phyloP scores from a whole-genome alignment of 2,888 invertebrate species.

The Empis livida region DNA sequence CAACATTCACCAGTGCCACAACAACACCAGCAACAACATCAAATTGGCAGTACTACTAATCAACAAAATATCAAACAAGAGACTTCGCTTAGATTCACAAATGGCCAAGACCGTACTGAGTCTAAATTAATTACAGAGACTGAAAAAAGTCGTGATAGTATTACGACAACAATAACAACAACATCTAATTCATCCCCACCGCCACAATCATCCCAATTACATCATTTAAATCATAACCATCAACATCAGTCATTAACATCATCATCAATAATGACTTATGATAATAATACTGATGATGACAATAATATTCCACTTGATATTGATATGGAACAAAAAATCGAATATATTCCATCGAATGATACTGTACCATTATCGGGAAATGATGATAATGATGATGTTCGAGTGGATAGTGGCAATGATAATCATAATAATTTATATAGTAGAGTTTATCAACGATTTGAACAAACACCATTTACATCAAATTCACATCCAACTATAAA shows the following conservation, averaged over 20 bases:
- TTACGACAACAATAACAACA: conserved; percentile 14
- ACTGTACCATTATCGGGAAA: too few species aligned
- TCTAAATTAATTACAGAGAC: conserved; percentile 16
- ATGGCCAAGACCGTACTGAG: conserved; percentile 16
- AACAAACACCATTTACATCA: conserved; percentile 8
- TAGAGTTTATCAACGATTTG: conserved; percentile 14
- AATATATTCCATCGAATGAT: neutral
- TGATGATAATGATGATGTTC: neutral
- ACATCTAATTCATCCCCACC: conserved; percentile 3
- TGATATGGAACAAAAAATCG: neutral
- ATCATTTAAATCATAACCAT: conserved; percentile 3
- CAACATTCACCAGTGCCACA: conserved; percentile 15
- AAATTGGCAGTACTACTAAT: conserved; percentile 1
- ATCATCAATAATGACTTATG: conserved; percentile 16
- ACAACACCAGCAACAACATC: conserved; percentile 4
- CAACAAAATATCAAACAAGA: conserved; percentile 4
- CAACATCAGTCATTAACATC: conserved; percentile 28
- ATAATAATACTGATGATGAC: too few species aligned
- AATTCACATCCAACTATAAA: conserved; percentile 25
- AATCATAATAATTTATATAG: conserved; percentile 7
- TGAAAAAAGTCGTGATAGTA: conserved; percentile 28
- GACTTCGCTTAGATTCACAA: conserved; percentile 4
- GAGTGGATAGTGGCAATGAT: neutral
- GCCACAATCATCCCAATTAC: conserved; percentile 11
- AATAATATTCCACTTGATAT: neutral